Conservation (phyloP, 64 coral and sea anemone genomes). For the Stichodactyla mertensii region DNA sequence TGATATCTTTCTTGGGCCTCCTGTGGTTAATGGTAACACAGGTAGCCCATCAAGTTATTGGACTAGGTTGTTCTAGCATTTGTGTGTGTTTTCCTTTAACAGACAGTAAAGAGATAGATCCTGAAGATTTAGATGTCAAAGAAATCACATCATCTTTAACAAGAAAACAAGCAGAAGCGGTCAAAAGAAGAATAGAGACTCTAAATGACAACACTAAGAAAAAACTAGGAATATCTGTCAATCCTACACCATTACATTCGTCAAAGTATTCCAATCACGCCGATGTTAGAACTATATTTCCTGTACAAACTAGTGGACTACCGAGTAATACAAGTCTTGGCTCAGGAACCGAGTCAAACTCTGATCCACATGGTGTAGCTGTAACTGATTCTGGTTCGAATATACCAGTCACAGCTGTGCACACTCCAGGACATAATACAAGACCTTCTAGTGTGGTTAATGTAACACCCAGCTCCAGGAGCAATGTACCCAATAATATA, state of each 20-base stretch:
- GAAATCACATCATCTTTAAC: conserved; percentile 91
- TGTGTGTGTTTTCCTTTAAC: neutral
- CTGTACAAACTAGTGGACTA: conserved; percentile 74
- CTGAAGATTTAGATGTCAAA: conserved; percentile 70
- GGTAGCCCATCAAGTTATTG: neutral
- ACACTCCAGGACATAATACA: neutral
- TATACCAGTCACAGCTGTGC: neutral
- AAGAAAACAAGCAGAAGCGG: conserved; percentile 93
- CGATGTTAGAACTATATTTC: conserved; percentile 95
- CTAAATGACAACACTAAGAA: conserved; percentile 83
- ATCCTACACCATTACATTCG: conserved; percentile 4
- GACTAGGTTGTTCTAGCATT: neutral
- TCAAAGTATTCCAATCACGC: conserved; percentile 39
- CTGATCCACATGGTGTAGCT: neutral
- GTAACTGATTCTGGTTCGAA: neutral
- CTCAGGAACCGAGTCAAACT: neutral
- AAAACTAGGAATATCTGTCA: conserved; percentile 32
- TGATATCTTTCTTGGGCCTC: neutral
- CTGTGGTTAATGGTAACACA: neutral
- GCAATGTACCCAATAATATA: neutral
- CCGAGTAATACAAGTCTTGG: conserved; percentile 56
- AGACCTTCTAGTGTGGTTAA: neutral
- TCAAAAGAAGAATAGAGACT: conserved; percentile 75
- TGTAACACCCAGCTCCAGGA: neutral
- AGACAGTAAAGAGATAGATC: conserved; percentile 99